Base-by-base conservation (phyloP, 2,888 invertebrate species). In the Bibio marci region DNA sequence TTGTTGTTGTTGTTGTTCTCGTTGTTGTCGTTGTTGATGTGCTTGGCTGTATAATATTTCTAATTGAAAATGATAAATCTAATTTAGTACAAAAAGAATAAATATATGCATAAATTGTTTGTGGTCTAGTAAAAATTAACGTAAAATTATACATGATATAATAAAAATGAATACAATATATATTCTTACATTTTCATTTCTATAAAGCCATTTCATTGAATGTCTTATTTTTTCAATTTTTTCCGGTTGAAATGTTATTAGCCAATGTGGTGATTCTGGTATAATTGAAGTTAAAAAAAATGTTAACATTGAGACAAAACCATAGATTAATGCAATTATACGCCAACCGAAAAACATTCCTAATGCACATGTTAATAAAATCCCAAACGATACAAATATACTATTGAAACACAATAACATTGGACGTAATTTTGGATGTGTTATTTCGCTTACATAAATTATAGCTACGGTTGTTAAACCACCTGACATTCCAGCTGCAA, bases 241-340 rank as follows among this genome's bases (percentile, higher is more conserved):
- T 58, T 55, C 46, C 15, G 30, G 14, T 15, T 52, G 55, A 47
- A 69, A 67, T 30, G 57, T 59, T 2, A 64, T 47, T n/a, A 66
- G 52, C 71, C 72, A 73, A 42, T 68, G 61, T 1, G 72, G 71
- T 44, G 69, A 69, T 52, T 73, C 71, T 2, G 72, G 71, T 32
- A 71, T 47, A 8, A 62, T 51, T 19, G 55, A 55, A 2, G 68
- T 49, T 1, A 55, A 47, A 14, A 58, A 30, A 8, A 62, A 53
- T 8, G 62, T 58, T 1, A 53, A 28, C 2, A 57, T 28, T 2
- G 64, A 52, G 8, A 67, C 36, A 2, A 48, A 46, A 19, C 62
- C 56, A 46, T 63, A 67, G 6, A 64, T 51, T 10, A 63, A 53
- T 1, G 69, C 63, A 47, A 69, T 63, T 19, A 53, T 52, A 12